Base-by-base conservation (phyloP, 1,140 invertebrate species). In the Drosophila micromelanica region DNA sequence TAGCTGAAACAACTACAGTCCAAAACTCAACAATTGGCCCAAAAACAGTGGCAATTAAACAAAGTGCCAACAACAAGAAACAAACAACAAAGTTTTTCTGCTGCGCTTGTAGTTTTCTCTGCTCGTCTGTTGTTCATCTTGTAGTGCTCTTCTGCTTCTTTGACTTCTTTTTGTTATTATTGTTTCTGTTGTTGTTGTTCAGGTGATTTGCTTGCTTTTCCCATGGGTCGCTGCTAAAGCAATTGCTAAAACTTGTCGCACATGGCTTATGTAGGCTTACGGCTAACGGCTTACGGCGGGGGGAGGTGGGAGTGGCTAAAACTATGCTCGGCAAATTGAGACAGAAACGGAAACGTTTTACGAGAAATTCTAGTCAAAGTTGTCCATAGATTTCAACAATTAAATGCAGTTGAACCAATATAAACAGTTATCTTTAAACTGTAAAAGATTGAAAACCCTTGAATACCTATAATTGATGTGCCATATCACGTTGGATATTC, bases 1-100 rank as follows among this genome's bases (percentile, higher is more conserved):
- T 27, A 77, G 64, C 75, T 74, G 37, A 74, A 62, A 61, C 57
- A 74, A 77, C 54, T 56, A 13, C 30, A 64, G 43, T 12, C 40
- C 38, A 6, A 71, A 72, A 65, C 71, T 73, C 54, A 59, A 68
- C 15, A 13, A 62, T 13, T 13, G 38, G 13, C 35, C 27, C 35
- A 46, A 68, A 68, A 68, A 55, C 42, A 74, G 48, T 62, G 30
- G 49, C 37, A 57, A 63, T 32, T 56, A 65, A 65, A 52, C 38
- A 59, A 54, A 60, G 52, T 59, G 38, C 40, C 54, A 43, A 73
- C 40, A 30, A 71, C 40, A 15, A 56, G 40, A 38, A 70, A 35
- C 32, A 35, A 35, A 38, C 38, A 73, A 73, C 57, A 73, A 76
- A 76, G 30, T 61, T 72, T 73, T 68, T 35, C 27, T 27, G 27